Percentiles rank a stretch among this genome's conserved stretches.
These are phyloP conservation scores for Drosophila villosipedis DNA, from an alignment of 2,888 invertebrate genomes.

Conservation along the genomic window DNA sequence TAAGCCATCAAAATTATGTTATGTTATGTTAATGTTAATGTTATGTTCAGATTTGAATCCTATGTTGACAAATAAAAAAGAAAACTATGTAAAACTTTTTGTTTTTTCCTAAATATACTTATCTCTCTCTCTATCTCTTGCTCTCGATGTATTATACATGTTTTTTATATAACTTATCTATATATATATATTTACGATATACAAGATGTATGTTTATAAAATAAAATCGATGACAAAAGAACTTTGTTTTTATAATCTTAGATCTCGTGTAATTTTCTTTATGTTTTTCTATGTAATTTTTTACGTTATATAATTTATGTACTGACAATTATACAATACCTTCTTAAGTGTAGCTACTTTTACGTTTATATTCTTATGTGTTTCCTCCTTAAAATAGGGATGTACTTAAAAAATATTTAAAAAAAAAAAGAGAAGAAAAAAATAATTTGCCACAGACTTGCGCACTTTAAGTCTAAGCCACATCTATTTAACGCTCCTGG, in stretches of 20 bases:
- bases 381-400: slow-evolving; percentile 37
- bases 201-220: slow-evolving; percentile 51
- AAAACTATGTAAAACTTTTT: slow-evolving; percentile 65
- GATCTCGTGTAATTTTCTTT: slow-evolving; percentile 72
- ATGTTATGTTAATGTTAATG: slow-evolving; percentile 68
- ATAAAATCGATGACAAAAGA: slow-evolving; percentile 67
- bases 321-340: slow-evolving; percentile 34
- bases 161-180: slow-evolving; percentile 36
- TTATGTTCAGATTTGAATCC: slow-evolving; percentile 59
- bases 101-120: slow-evolving; percentile 41
- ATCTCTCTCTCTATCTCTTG: slow-evolving; percentile 36
- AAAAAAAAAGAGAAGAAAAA: slow-evolving; percentile 3
- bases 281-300: slow-evolving; percentile 53
- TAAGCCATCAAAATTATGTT: slow-evolving; percentile 74
- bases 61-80: slow-evolving; percentile 55
- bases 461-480: slow-evolving; percentile 61
- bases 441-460: slow-evolving; percentile 69
- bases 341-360: slow-evolving; percentile 42
- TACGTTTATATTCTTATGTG: slow-evolving; percentile 31
- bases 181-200: slow-evolving; percentile 30
- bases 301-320: slow-evolving; percentile 59
- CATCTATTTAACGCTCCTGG: slow-evolving; percentile 25
- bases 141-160: slow-evolving; percentile 66
- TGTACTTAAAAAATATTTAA: slow-evolving; percentile 8
- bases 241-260: slow-evolving; percentile 72